Conservation (phyloP, 2,113 vertebrate genomes). For the Rhabdornis inornatus region DNA sequence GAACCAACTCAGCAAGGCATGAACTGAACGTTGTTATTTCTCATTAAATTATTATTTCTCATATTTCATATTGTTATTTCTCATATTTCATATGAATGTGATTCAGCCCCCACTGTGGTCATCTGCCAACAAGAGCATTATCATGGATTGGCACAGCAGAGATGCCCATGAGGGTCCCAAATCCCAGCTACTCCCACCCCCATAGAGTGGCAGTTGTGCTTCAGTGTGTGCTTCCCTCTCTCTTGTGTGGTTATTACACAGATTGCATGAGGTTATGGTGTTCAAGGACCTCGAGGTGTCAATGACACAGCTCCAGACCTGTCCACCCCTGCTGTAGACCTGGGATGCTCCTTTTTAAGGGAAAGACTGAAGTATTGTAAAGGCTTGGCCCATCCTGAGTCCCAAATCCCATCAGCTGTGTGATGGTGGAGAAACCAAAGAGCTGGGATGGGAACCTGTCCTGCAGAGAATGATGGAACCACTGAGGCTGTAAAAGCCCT, state of each 20-base stretch:
- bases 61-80: no score
- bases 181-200: not conserved
- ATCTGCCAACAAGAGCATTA: not conserved
- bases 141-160: not conserved
- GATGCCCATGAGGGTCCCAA: not conserved
- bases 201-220: not conserved
- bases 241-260: not conserved
- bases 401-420: not conserved
- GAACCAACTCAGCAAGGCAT: not conserved
- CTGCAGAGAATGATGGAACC: not conserved
- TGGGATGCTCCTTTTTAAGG: not conserved
- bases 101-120: not conserved
- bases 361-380: not conserved
- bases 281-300: not conserved
- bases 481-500: not conserved
- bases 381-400: not conserved
- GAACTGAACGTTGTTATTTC: not conserved
- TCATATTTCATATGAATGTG: no score
- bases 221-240: not conserved
- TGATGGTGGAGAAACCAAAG: not conserved
- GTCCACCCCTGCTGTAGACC: not conserved
- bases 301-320: not conserved
- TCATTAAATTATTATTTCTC: no score
- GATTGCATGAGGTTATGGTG: not conserved
- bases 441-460: not conserved